phyloP scores from a whole-genome alignment of 2,113 vertebrate species.

The Xiphophorus hellerii region DNA sequence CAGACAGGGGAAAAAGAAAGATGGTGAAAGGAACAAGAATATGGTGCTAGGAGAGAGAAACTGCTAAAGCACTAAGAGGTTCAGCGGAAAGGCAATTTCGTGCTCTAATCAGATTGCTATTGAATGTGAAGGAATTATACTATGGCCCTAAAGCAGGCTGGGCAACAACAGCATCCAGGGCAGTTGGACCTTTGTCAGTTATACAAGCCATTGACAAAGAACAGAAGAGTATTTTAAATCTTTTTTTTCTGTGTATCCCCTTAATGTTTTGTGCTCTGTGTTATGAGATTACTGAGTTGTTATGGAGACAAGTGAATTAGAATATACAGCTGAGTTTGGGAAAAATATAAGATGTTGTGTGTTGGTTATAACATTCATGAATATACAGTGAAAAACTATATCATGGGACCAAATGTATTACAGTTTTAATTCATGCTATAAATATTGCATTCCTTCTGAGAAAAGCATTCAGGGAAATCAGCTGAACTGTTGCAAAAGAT shows the following conservation, averaged over 20 bases:
- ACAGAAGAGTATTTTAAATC: background rate
- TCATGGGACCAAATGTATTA: background rate
- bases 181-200: slow-evolving; percentile 47
- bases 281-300: background rate
- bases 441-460: background rate
- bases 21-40: slow-evolving; percentile 50
- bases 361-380: background rate
- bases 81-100: slow-evolving; percentile 75
- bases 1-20: slow-evolving; percentile 24
- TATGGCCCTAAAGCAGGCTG: slow-evolving; percentile 52
- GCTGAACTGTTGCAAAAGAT: too few relatives aligned
- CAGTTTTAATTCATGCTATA: background rate
- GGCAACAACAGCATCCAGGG: slow-evolving; percentile 33
- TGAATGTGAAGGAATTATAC: slow-evolving; percentile 70
- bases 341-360: too few relatives aligned
- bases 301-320: background rate
- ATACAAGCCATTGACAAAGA: slow-evolving; percentile 20
- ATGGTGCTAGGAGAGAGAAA: slow-evolving; percentile 35
- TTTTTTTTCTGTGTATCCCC: background rate
- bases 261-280: slow-evolving; percentile 11
- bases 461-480: too few relatives aligned
- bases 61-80: slow-evolving; percentile 68
- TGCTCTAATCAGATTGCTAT: slow-evolving; percentile 76
- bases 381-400: background rate
- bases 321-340: background rate